Conservation (phyloP, 1,140 invertebrate species). For the Drosophila serrata region DNA sequence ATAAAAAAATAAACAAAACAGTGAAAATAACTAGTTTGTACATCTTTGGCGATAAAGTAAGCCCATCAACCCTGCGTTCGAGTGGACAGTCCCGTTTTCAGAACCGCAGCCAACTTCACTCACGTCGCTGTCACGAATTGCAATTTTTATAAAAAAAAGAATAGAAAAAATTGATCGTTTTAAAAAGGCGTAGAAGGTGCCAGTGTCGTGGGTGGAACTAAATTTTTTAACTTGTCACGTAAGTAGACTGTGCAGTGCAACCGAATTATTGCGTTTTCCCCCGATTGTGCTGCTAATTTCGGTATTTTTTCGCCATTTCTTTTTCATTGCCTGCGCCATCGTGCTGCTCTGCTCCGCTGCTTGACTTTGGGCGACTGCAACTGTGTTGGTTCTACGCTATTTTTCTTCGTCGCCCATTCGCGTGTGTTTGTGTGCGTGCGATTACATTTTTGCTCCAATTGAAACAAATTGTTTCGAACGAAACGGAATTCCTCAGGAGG, state of each 20-base stretch:
- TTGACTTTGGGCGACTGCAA: conserved; percentile 63
- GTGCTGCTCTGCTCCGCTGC: conserved; percentile 32
- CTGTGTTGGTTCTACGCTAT: conserved; percentile 63
- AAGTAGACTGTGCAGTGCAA: conserved; percentile 33
- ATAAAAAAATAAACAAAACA: background rate
- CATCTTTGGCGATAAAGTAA: conserved; percentile 2
- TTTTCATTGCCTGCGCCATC: conserved; percentile 68
- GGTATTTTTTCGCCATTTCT: conserved; percentile 72
- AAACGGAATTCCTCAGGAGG: conserved; percentile 28
- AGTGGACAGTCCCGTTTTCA: conserved; percentile 28
- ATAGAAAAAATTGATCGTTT: conserved; percentile 50
- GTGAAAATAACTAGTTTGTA: background rate
- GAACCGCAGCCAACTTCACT: conserved; percentile 77
- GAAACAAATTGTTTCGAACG: conserved; percentile 50
- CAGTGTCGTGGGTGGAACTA: conserved; percentile 36
- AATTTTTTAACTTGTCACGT: conserved; percentile 38
- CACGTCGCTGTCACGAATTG: conserved; percentile 78
- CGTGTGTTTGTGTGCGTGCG: conserved; percentile 42
- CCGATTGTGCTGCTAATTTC: conserved; percentile 26
- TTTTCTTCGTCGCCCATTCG: conserved; percentile 32
- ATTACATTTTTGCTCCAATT: conserved; percentile 60
- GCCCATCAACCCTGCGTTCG: background rate
- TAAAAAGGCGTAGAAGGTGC: conserved; percentile 52
- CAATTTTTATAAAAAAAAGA: conserved; percentile 73
- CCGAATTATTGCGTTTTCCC: background rate